Percentiles rank a stretch among this genome's conserved stretches.
Conservation (phyloP, 1,140 invertebrate genomes). For the Hypsibius dujardini region DNA sequence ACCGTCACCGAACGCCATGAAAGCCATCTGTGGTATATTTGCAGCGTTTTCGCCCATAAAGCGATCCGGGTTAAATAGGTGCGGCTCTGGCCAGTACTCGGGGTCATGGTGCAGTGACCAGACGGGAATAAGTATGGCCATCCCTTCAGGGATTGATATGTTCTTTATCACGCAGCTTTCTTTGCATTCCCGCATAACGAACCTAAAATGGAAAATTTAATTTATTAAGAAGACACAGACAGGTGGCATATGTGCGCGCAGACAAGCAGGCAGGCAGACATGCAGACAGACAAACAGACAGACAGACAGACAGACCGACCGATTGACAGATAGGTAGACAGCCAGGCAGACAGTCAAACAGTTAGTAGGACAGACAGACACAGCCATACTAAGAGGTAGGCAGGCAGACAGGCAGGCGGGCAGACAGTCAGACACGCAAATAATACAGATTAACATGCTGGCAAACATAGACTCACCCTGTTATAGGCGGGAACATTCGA, state of each 20-base stretch:
- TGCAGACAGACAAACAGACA: no score
- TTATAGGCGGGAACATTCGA: conserved; percentile 31
- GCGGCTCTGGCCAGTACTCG: conserved; percentile 25
- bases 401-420: no score
- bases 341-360: no score
- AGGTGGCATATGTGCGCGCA: no score
- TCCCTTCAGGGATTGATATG: conserved; percentile 2
- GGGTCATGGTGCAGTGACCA: conserved; percentile 23
- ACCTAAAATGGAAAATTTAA: background rate
- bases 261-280: no score
- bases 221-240: no score
- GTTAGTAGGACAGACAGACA: no score
- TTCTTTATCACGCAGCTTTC: background rate
- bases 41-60: conserved; percentile 22
- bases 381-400: no score
- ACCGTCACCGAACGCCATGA: conserved; percentile 41
- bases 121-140: conserved; percentile 22
- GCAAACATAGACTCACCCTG: background rate
- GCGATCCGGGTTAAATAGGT: conserved; percentile 22
- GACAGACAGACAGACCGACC: no score
- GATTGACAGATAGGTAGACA: no score
- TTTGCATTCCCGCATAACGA: conserved; percentile 13
- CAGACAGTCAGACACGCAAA: no score
- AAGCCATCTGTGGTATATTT: conserved; percentile 27
- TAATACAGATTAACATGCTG: no score